These are phyloP conservation scores for Pagetopsis macropterus DNA, from an alignment of 2,797 vertebrate species.

Conservation along the genomic window DNA sequence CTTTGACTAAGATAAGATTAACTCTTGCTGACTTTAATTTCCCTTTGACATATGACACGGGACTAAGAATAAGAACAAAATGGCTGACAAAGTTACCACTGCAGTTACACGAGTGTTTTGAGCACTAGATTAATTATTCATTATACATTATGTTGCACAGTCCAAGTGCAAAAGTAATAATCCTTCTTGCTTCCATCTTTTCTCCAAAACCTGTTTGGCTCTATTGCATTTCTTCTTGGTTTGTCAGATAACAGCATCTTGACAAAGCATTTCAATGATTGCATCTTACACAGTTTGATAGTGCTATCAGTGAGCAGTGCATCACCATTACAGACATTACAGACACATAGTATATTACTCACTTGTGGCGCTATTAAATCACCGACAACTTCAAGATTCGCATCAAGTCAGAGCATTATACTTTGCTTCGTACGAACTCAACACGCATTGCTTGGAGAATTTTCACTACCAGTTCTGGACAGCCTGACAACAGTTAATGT, in stretches of 20 bases:
- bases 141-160: constrained; percentile 13
- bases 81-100: not conserved
- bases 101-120: constrained; percentile 1
- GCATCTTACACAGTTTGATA: constrained; percentile 46
- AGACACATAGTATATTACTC: constrained; percentile 22
- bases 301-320: constrained; percentile 35
- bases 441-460: not conserved
- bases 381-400: constrained; percentile 23
- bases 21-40: too few species aligned
- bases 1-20: too few species aligned
- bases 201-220: constrained; percentile 17
- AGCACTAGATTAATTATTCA: constrained; percentile 18
- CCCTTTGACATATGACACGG: too few species aligned
- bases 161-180: constrained; percentile 12
- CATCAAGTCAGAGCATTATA: constrained; percentile 16
- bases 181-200: constrained; percentile 14
- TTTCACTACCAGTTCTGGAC: constrained; percentile 9
- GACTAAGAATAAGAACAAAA: too few species aligned
- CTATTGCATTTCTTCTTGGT: constrained; percentile 22
- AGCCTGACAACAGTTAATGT: constrained; percentile 29
- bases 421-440: not conserved
- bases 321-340: constrained; percentile 47
- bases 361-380: constrained; percentile 24
- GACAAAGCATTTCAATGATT: constrained; percentile 48
- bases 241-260: constrained; percentile 32